phyloP scores from a whole-genome alignment of 2,888 invertebrate species.

The Digitonthophagus gazella region DNA sequence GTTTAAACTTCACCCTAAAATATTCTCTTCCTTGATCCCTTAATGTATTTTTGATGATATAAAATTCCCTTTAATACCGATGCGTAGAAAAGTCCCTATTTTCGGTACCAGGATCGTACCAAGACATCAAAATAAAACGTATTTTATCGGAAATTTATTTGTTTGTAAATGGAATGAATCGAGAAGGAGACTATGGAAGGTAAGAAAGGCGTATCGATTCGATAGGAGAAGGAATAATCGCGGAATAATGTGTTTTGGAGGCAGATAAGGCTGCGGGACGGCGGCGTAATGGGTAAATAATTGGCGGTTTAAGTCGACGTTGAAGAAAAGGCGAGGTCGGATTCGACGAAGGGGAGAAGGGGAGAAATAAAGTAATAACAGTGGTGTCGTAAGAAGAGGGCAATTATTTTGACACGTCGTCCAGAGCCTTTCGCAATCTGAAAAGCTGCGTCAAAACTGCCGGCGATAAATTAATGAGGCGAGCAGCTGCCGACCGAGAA shows the following conservation, averaged over 20 bases:
- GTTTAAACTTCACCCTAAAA: neutral
- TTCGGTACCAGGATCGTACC: neutral
- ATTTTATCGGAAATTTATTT: neutral
- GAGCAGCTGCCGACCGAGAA: neutral
- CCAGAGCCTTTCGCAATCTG: neutral
- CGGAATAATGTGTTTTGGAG: neutral
- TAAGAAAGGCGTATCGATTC: neutral
- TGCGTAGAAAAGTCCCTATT: neutral
- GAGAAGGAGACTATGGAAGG: neutral
- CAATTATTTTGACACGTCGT: slow-evolving; percentile 7
- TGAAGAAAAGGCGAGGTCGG: neutral
- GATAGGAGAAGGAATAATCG: neutral
- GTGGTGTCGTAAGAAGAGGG: slow-evolving; percentile 1
- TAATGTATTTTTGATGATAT: neutral
- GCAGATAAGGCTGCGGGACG: neutral
- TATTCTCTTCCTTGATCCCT: neutral
- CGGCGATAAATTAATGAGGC: neutral
- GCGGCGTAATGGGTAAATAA: slow-evolving; percentile 5
- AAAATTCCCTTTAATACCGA: neutral
- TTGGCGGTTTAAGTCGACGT: neutral
- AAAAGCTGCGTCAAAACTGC: neutral
- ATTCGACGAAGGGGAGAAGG: neutral
- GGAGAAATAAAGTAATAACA: neutral
- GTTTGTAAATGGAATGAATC: neutral
- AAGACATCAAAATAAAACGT: neutral